Evolutionary conservation across 2,113 vertebrate species (phyloP).

Genomic region (Calonectris borealis): DNA sequence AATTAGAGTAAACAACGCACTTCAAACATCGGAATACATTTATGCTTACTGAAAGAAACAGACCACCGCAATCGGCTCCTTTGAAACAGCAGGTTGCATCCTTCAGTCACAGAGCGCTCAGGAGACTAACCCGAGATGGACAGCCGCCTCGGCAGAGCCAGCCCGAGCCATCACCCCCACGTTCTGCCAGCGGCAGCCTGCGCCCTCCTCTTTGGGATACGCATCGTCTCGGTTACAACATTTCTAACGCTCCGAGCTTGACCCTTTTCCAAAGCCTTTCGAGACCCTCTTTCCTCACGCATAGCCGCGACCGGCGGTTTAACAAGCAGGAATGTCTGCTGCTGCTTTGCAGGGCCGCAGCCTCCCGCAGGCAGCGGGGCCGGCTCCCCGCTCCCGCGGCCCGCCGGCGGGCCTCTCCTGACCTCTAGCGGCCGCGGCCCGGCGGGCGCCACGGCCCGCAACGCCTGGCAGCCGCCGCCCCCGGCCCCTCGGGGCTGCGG

Average conservation of each 20-base stretch:
- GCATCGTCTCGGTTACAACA: rapidly evolving
- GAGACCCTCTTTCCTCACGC: rapidly evolving
- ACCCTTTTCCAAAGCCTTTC: no score
- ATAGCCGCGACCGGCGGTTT: neutral
- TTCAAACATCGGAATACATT: neutral
- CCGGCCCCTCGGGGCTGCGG: neutral
- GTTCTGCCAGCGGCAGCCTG: rapidly evolving
- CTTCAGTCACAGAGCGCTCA: rapidly evolving
- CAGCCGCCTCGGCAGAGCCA: rapidly evolving
- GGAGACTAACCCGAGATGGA: rapidly evolving
- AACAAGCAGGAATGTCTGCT: neutral
- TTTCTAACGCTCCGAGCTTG: rapidly evolving
- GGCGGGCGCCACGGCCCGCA: neutral
- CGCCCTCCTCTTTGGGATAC: neutral
- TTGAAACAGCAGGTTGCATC: rapidly evolving
- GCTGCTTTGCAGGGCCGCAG: neutral
- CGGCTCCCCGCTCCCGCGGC: no score
- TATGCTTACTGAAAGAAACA: rapidly evolving
- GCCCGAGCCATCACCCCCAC: rapidly evolving
- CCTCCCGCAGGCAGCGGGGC: no score
- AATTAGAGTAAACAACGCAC: no score
- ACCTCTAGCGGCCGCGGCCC: neutral
- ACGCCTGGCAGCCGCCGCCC: neutral
- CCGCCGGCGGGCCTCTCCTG: neutral
- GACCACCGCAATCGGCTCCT: rapidly evolving